Base-by-base conservation (phyloP, 2,888 invertebrate species). In the Dexiosoma caninum region DNA sequence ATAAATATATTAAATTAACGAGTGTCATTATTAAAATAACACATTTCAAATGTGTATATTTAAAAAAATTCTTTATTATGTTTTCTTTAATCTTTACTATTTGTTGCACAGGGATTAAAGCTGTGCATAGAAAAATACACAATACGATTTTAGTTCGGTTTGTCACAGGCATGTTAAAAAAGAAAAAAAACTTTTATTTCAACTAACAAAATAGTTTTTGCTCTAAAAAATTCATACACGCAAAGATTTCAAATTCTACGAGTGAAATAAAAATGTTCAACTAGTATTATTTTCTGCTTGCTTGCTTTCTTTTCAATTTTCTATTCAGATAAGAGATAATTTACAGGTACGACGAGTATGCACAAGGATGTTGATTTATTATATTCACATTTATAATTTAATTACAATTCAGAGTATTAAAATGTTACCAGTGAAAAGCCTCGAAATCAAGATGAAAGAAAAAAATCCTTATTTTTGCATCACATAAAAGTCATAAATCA, bases 401-500 rank as follows among this genome's bases (percentile, higher is more conserved):
- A 57, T 77, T 70, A 64, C 42, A 57, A 78, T 57, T 27, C 32
- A 70, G 32, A 53, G 67, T 21, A 59, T 78, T 74, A 55, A 67
- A 74, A 74, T 53, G 60, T 60, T 74, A 67, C 42, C 49, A 74
- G 27, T 40, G 66, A 42, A 53, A 59, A 78, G 44, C 53, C 71
- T 72, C 51, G 19, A 78, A 60, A 66, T 49, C 62, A 57, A 77
- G 64, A 70, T 70, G 42, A 53, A 44, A 60, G 16, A 44, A 55
- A 64, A 66, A 72, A 66, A 66, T 16, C 3, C 4, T 53, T 60
- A 14, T 53, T 32, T 59, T 78, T 74, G n/a, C 59, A 44, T 53
- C 51, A 40, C 44, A 62, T 16, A 60, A 62, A 37, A 40, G 67
- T 44, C 60, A 67, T 60, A 62, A 67, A 62, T 74, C 55, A 74